These are phyloP conservation scores for Lytechinus pictus DNA, from an alignment of 35 echinoderm and acorn worm species.

Conservation along the genomic window DNA sequence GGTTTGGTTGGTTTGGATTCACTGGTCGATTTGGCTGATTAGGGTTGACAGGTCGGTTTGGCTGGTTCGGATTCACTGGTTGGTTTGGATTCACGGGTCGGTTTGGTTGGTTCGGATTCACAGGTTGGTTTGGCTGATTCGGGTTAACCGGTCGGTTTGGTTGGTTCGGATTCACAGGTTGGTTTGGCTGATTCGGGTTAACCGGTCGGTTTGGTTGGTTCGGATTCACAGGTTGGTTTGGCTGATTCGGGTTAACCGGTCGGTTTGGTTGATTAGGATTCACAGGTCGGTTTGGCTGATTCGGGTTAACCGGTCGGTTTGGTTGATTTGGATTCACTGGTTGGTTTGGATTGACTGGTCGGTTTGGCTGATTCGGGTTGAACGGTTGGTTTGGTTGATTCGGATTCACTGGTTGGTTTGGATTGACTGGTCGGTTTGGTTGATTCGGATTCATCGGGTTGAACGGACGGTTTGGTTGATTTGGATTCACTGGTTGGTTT, in stretches of 20 bases:
- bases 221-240: background rate
- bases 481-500: background rate
- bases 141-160: background rate
- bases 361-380: background rate
- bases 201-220: background rate
- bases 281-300: background rate
- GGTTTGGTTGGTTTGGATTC: background rate
- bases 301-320: background rate
- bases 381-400: conserved; percentile 20
- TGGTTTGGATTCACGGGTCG: background rate
- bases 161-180: background rate
- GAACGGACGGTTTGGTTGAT: background rate
- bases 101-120: background rate
- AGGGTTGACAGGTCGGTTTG: background rate
- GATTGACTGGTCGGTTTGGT: background rate
- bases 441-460: background rate
- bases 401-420: background rate
- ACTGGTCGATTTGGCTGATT: background rate
- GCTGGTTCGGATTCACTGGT: background rate
- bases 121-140: background rate
- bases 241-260: background rate
- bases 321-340: background rate
- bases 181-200: background rate
- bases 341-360: background rate
- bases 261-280: background rate